Evolutionary conservation across 2,888 invertebrate genomes (phyloP), one percentile per base, ranked within the genome.

Genomic region (Perdita meconis): DNA sequence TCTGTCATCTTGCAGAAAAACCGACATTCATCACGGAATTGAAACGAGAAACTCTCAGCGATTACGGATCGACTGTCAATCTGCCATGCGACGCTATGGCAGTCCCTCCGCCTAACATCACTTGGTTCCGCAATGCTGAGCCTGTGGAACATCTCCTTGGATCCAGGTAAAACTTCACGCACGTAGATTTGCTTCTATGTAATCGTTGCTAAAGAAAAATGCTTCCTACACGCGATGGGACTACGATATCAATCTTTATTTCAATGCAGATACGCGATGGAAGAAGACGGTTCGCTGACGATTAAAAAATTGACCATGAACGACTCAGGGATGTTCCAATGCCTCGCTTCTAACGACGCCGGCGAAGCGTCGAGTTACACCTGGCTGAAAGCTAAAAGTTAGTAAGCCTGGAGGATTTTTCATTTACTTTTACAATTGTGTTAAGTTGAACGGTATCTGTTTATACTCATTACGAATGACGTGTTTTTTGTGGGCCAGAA

Each of bases 261-360:
- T 30, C 2, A 30, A 30, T 30, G 92, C 82, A 95, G 97, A 90
- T 97, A 96, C 91, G 92, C 95, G n/a, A 94, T 97, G 68, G 95
- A 96, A 88, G 95, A 96, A 80, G 97, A 97, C 90, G 97, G 97
- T 75, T 96, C 97, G 0, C 93, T 98, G 81, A 94, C 96, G 22
- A 97, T 99, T 75, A 96, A 95, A 88, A 95, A 96, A 88, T 93
- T 98, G 51, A 94, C 95, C 84, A 96, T 97, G 92, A 95, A 95
- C 80, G 98, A 98, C 92, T 96, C 97, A 80, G 99, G 98, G 57
- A 96, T 99, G 94, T 99, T 97, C 90, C 99, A 99, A 92, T 99
- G 99, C 92, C 95, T 98, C 87, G 98, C 97, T 0, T 94, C 94
- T 66, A 99, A 98, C 91, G 96, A 96, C 87, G 99, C 97, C 1